Base-by-base conservation (phyloP, 2,797 vertebrate genomes). In the Buceros bicornis region DNA sequence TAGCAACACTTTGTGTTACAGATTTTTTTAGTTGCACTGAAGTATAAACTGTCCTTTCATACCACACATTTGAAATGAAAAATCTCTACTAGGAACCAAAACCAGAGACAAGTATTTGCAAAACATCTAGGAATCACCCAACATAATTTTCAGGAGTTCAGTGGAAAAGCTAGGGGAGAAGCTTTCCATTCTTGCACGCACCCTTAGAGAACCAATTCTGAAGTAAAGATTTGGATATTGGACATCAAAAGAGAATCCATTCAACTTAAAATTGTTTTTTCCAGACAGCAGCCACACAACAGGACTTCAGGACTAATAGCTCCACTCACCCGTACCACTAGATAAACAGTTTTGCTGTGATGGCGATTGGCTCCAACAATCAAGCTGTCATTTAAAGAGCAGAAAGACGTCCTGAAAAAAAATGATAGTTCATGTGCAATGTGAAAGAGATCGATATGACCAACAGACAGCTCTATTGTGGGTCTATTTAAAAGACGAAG, bases 311-410 rank as follows among this genome's bases (percentile, higher is more conserved):
- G 48, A 71, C 67, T 81, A 58, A 87, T 16, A 83, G 65, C 50
- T 87, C 31, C 29, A 13, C 69, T 92, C 50, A 53, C 40, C 14
- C 8, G 1, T 43, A 61, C 24, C 53, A 77, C 61, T 47, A 43
- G 50, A 64, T 85, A 66, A 65, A 77, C 67, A 89, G 6, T 57
- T 96, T 45, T 78, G 31, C 72, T 61, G 53, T n/a, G 56, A n/a
- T 80, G 60, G 71, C 92, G 76, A 19, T 89, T 51, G 65, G 21
- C 24, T 95, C 24, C 53, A 91, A 42, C 76, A 95, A 93, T 87
- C 90, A 82, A 94, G 24, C 29, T 91, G 57, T 80, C 74, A 85
- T 82, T 95, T 94, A 73, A 80, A 84, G 11, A 80, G 31, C 40
- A 87, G 71, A 74, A 84, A 56, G 29, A 29, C 65, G 70, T 72